phyloP scores from a whole-genome alignment of 2,888 invertebrate genomes.

The Patella depressa region DNA sequence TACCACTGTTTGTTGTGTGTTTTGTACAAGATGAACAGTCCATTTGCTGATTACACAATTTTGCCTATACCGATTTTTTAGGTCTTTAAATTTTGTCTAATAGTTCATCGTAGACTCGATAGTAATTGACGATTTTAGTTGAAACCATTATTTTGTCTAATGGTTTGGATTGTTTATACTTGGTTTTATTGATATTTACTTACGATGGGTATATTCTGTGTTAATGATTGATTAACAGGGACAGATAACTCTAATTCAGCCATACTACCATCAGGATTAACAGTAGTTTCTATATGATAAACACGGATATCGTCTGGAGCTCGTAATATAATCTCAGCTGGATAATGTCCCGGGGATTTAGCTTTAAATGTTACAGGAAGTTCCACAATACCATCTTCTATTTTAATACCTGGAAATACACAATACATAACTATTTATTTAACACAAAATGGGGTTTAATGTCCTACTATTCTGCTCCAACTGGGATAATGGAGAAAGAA shows the following conservation, averaged over 20 bases:
- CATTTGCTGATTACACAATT: too few species aligned
- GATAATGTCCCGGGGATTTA: conserved; percentile 66
- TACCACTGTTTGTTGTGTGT: too few species aligned
- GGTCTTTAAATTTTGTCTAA: too few species aligned
- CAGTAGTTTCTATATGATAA: conserved; percentile 68
- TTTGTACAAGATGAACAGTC: too few species aligned
- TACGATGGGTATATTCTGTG: conserved; percentile 70
- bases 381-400: conserved; percentile 51
- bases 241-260: conserved; percentile 68
- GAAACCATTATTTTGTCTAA: too few species aligned
- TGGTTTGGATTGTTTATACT: too few species aligned
- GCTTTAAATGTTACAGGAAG: conserved; percentile 66
- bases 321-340: conserved; percentile 60
- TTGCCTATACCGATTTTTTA: too few species aligned
- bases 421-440: background rate
- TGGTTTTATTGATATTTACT: conserved; percentile 36
- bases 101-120: too few species aligned
- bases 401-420: conserved; percentile 32
- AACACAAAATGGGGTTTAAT: background rate
- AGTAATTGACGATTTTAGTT: too few species aligned
- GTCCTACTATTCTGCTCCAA: too few species aligned
- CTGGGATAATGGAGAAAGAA: too few species aligned
- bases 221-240: conserved; percentile 67
- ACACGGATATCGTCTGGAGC: conserved; percentile 67
- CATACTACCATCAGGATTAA: conserved; percentile 64